Evolutionary conservation across 2,888 invertebrate genomes (phyloP).

Genomic region (Pterobdella sp.): DNA sequence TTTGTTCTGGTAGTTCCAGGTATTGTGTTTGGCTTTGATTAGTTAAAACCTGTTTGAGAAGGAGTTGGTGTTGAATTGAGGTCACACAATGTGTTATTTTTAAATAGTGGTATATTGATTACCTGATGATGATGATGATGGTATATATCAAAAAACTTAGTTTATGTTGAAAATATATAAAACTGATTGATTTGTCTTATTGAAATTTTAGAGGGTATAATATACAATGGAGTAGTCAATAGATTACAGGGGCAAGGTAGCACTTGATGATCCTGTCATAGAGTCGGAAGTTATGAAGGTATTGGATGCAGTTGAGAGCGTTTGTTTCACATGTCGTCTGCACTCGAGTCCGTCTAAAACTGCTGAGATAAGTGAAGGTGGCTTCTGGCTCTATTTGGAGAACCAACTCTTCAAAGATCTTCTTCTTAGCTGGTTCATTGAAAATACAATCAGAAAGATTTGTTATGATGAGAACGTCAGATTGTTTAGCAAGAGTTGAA

Average conservation of each 20-base stretch:
- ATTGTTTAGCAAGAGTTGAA: not conserved
- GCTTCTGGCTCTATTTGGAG: constrained; percentile 70
- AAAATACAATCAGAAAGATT: constrained; percentile 21
- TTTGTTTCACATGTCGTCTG: constrained; percentile 75
- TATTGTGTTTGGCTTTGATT: constrained; percentile 17
- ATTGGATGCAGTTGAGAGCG: constrained; percentile 79
- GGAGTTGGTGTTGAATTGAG: too few species aligned
- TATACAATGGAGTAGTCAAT: not conserved
- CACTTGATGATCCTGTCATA: constrained; percentile 66
- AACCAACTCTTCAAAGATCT: constrained; percentile 75
- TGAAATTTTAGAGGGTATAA: not conserved
- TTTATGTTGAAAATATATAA: not conserved
- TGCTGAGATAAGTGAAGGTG: constrained; percentile 88
- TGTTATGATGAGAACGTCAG: constrained; percentile 25
- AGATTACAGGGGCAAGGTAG: constrained; percentile 69
- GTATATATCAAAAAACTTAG: not conserved
- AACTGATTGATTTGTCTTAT: not conserved
- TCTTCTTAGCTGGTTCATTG: constrained; percentile 32
- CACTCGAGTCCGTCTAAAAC: constrained; percentile 83
- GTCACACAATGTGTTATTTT: not conserved
- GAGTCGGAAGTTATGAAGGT: constrained; percentile 76
- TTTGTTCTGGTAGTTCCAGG: constrained; percentile 69
- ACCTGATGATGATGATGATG: not conserved
- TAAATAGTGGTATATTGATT: not conserved
- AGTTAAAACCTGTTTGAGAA: not conserved